Conservation (phyloP, 30 jellyfish, hydroid and myxozoan genomes). For the Catostylus mosaicus region DNA sequence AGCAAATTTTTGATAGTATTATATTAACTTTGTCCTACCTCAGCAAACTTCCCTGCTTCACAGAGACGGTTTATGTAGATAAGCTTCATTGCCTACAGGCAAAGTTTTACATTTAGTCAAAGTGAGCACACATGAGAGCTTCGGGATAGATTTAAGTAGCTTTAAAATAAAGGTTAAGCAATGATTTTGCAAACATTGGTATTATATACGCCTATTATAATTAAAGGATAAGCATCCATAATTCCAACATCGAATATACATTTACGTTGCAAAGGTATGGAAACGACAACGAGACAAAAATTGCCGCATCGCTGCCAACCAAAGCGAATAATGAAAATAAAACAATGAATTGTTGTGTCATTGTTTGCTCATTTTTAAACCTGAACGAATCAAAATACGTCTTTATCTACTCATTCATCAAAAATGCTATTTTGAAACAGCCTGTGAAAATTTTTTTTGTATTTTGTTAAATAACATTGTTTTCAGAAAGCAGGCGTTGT, state of each 20-base stretch:
- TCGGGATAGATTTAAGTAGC: neutral
- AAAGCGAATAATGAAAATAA: neutral
- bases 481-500: no score
- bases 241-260: neutral
- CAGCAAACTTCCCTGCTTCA: slow-evolving; percentile 72
- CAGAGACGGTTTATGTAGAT: slow-evolving; percentile 54
- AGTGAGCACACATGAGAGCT: neutral
- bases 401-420: no score
- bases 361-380: no score
- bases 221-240: neutral
- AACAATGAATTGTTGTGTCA: neutral
- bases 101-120: neutral
- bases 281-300: neutral
- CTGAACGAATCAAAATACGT: no score
- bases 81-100: slow-evolving; percentile 48
- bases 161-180: neutral
- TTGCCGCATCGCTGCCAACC: neutral
- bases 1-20: neutral
- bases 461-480: no score
- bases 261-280: neutral
- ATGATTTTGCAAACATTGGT: neutral
- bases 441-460: no score
- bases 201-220: neutral
- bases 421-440: no score
- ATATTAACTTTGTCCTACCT: no score